Evolutionary conservation across 2,888 invertebrate species (phyloP), one percentile per base, ranked within the genome.

Genomic region (Malacosoma neustria): DNA sequence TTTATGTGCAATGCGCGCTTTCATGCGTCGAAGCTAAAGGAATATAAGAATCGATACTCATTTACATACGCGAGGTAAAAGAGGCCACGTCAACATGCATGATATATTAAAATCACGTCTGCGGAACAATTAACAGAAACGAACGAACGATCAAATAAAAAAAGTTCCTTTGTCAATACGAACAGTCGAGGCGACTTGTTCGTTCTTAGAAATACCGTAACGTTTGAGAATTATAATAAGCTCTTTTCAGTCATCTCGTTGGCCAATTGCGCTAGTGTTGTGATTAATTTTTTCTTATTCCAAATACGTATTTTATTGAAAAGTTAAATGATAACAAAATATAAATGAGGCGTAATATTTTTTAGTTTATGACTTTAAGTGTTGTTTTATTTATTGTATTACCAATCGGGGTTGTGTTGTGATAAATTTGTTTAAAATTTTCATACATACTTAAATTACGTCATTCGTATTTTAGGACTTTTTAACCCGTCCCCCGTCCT

Each of bases 91-190:
- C 72, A 71, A 76, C 72, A 71, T 66, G 75, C 79, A 75, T 80
- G 77, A 80, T 81, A 74, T 79, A 82, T 82, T 79, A 81, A 81
- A 81, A 81, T 75, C 82, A 82, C 82, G 82, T 81, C 72, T 64
- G 52, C 66, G 69, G 67, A 72, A 80, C 81, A 81, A 81, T 81
- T 79, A 76, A 74, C 67, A 68, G 68, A 71, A 80, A 79, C 74
- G 76, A 77, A 67, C 72, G 63, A 70, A 61, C 72, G 72, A 82
- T 82, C 76, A 76, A 79, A 82, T 80, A 79, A 74, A 77, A 79
- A 80, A 81, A 75, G 58, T 65, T 57, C 70, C 60, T 82, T 82
- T 82, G 80, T 82, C 76, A 77, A 75, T 70, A 74, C 67, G 73
- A 75, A 68, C 74, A 70, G 67, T 61, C 57, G 48, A 49, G 54